These are phyloP conservation scores for Zeugodacus cucurbitae DNA, from an alignment of 1,140 invertebrate species.

Conservation along the genomic window DNA sequence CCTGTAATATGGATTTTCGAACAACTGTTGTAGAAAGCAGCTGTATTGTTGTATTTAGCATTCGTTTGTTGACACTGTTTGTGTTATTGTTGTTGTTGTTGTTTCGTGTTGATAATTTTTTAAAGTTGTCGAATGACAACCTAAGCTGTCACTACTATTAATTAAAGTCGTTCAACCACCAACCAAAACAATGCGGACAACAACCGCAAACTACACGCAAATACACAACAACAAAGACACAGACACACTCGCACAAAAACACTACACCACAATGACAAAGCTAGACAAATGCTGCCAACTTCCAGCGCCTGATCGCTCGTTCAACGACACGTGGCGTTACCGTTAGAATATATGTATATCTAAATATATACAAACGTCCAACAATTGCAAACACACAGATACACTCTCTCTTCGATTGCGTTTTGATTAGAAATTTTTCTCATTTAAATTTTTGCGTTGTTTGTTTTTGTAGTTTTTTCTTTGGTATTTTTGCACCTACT, in stretches of 20 bases:
- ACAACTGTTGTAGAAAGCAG: background rate
- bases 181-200: constrained; percentile 6
- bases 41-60: background rate
- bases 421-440: background rate
- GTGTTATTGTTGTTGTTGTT: background rate
- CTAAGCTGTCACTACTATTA: constrained; percentile 26
- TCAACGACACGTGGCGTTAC: background rate
- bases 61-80: background rate
- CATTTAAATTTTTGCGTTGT: background rate
- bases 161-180: constrained; percentile 1
- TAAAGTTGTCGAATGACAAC: background rate
- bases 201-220: constrained; percentile 10
- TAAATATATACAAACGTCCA: background rate
- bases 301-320: background rate
- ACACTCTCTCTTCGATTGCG: background rate
- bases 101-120: background rate
- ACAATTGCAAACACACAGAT: background rate
- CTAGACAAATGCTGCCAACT: constrained; percentile 22
- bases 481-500: background rate
- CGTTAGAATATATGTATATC: background rate
- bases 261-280: background rate
- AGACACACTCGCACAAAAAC: background rate
- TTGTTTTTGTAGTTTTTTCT: background rate
- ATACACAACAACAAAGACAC: background rate
- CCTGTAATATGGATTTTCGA: background rate